These are phyloP conservation scores for Coregonus suidteri DNA, from an alignment of 2,797 vertebrate species.

Conservation along the genomic window DNA sequence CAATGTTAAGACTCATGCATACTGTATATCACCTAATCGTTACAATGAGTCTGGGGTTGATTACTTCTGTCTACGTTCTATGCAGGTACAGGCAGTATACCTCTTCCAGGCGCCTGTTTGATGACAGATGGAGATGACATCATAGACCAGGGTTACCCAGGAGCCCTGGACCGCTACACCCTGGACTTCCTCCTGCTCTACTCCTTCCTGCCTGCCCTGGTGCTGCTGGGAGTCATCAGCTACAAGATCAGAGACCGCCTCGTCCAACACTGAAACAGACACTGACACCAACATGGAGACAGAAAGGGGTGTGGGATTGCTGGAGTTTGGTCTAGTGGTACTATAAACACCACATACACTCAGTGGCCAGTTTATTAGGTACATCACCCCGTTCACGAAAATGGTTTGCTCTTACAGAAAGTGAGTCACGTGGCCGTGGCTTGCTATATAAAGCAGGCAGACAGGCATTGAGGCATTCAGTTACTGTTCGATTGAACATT, in stretches of 20 bases:
- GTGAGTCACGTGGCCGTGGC: no score
- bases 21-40: neutral
- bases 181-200: slow-evolving; percentile 87
- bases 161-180: slow-evolving; percentile 81
- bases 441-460: no score
- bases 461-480: no score
- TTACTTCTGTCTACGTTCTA: neutral
- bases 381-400: no score
- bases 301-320: neutral
- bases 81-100: slow-evolving; percentile 42
- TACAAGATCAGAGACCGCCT: slow-evolving; percentile 89
- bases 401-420: no score
- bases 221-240: slow-evolving; percentile 82
- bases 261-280: slow-evolving; percentile 37
- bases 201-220: slow-evolving; percentile 85
- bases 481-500: no score
- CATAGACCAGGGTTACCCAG: slow-evolving; percentile 82
- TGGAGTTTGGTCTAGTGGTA: neutral
- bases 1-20: no score
- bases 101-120: slow-evolving; percentile 62
- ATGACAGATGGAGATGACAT: slow-evolving; percentile 68
- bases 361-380: no score
- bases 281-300: neutral
- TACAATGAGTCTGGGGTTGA: neutral
- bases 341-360: no score